Conservation (phyloP, 2,888 invertebrate species). For the Pseudanteris insignis region DNA sequence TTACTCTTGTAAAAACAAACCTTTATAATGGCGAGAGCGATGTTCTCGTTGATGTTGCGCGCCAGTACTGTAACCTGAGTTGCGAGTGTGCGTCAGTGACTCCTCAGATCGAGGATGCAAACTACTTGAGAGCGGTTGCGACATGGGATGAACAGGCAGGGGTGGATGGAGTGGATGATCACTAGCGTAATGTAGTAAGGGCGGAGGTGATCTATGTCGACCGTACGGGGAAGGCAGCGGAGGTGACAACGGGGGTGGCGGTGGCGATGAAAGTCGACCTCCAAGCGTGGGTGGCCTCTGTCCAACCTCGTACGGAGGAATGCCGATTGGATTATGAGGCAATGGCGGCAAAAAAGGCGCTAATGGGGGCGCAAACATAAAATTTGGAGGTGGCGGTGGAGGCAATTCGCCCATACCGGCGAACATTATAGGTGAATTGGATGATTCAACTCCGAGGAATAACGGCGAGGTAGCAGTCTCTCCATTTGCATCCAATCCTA, state of each 20-base stretch:
- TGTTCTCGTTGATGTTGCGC: conserved; percentile 48
- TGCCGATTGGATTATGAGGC: conserved; percentile 67
- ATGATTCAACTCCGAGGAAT: conserved; percentile 64
- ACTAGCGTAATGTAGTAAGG: conserved; percentile 62
- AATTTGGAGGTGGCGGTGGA: conserved; percentile 67
- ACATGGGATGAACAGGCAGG: conserved; percentile 64
- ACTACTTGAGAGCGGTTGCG: conserved; percentile 60
- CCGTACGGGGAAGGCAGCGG: conserved; percentile 59
- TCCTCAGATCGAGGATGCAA: conserved; percentile 61
- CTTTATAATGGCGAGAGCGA: conserved; percentile 62
- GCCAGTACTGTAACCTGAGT: conserved; percentile 51
- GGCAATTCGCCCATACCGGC: conserved; percentile 66
- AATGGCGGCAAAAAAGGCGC: conserved; percentile 71
- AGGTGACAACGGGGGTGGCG: conserved; percentile 56
- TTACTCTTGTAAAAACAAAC: conserved; percentile 56
- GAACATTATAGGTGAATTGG: conserved; percentile 67
- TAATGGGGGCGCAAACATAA: conserved; percentile 67
- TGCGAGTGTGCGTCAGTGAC: conserved; percentile 54
- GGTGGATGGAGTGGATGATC: conserved; percentile 50
- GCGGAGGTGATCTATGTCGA: conserved; percentile 56
- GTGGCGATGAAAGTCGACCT: conserved; percentile 61
- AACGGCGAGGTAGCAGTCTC: conserved; percentile 67
- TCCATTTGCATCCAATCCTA: conserved; percentile 69
- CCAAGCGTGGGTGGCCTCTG: conserved; percentile 66
- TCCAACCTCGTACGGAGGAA: conserved; percentile 63